Percentiles rank a stretch among this genome's conserved stretches.
Conservation (phyloP, 2,888 invertebrate genomes). For the Atethmia centrago region DNA sequence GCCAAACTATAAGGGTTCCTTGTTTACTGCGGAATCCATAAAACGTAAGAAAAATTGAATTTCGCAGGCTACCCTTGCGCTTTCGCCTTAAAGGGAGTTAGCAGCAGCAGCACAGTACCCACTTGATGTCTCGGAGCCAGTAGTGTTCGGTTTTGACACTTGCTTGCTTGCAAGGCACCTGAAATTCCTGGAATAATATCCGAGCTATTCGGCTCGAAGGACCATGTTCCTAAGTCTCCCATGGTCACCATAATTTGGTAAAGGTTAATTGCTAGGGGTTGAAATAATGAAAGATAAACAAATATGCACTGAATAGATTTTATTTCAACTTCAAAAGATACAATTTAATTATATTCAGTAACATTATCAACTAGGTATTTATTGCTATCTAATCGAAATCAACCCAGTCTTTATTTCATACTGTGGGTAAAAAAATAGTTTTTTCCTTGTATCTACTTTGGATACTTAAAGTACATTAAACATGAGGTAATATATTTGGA, state of each 20-base stretch:
- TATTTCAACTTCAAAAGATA: constrained; percentile 59
- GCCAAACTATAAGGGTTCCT: too few species aligned
- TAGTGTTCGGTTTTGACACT: background rate
- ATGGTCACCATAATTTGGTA: background rate
- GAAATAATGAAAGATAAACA: constrained; percentile 10
- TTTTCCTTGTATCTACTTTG: constrained; percentile 55
- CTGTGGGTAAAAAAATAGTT: constrained; percentile 71
- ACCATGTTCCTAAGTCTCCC: background rate
- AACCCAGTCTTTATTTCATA: constrained; percentile 71
- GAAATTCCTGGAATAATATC: background rate
- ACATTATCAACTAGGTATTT: constrained; percentile 54
- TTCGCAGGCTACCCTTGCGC: background rate
- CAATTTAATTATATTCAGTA: constrained; percentile 43
- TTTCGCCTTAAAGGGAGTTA: background rate
- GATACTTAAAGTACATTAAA: constrained; percentile 48
- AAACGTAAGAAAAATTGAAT: background rate
- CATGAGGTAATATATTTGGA: constrained; percentile 54
- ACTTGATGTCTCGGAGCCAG: background rate
- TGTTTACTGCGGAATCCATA: too few species aligned
- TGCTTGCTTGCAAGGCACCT: too few species aligned
- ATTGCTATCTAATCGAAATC: constrained; percentile 64
- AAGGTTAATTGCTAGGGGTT: background rate
- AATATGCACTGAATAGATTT: constrained; percentile 50
- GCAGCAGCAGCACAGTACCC: background rate
- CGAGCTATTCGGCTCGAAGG: constrained; percentile 22